Evolutionary conservation across 2,113 vertebrate species (phyloP), one percentile per base, ranked within the genome.

Genomic region (Monopterus albus): DNA sequence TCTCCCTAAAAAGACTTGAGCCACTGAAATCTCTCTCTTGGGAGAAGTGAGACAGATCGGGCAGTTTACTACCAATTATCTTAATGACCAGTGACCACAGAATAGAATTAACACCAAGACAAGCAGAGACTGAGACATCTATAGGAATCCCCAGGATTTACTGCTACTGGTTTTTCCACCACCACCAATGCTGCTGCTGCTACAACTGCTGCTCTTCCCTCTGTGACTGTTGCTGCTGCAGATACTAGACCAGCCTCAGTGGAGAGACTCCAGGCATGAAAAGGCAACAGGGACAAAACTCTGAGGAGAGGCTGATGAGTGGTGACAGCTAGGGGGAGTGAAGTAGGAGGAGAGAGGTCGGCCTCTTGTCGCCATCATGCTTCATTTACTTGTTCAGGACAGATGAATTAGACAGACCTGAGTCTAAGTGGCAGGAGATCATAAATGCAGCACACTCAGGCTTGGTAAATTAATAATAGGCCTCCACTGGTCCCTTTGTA

Each of bases 331-430:
- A 7, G 61, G 40, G 21, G 56, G 42, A 36, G 33, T 45, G 51
- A 26, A 33, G 39, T 6, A 5, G 73, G 33, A 46, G 25, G 47
- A 65, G 31, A 14, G 43, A 33, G 56, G 53, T 13, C 15, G 1
- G 8, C 43, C 21, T 49, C 42, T 38, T 7, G 13, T 57, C 50
- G 61, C 31, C 42, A 6, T 73, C 72, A 18, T 40, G 53, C 52
- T 75, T 78, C 60, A 33, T 60, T 65, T 71, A 70, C 42, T 78
- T 65, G 49, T 59, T 79, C 50, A 71, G 60, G 42, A 70, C 59
- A 58, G 78, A 63, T 52, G 20, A 66, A 36, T 73, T 38, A 49
- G 42, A 71, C n/a, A n/a, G n/a, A n/a, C n/a, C n/a, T n/a, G 46
- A 66, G 20, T 40, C 0, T 0, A 21, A 74, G 45, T 17, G 35